phyloP scores from a whole-genome alignment of 2,797 vertebrate genomes.

The Coccyzus lansbergi region DNA sequence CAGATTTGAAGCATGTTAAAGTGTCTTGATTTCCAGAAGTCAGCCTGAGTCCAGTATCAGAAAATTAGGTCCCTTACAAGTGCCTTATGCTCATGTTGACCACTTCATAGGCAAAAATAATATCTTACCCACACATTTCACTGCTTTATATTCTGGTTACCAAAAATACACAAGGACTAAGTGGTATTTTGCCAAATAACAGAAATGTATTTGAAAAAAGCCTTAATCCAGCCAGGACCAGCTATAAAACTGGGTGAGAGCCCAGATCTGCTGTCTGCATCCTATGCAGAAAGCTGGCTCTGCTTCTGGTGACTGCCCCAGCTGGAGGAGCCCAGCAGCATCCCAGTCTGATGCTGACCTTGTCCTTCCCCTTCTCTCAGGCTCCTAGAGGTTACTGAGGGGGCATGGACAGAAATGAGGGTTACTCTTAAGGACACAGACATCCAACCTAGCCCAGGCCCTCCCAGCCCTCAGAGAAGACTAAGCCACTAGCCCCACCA shows the following conservation, averaged over 20 bases:
- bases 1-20: neutral
- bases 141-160: neutral
- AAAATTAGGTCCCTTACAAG: neutral
- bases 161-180: neutral
- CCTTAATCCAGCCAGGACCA: neutral
- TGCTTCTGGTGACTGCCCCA: neutral
- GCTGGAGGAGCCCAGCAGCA: neutral
- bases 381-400: neutral
- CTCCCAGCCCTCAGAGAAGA: neutral
- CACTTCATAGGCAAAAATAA: neutral
- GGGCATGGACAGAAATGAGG: neutral
- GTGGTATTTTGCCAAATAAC: neutral
- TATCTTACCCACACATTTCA: rapidly evolving
- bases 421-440: neutral
- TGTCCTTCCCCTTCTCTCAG: neutral
- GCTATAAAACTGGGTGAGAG: neutral
- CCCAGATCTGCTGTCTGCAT: neutral
- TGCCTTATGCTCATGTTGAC: neutral
- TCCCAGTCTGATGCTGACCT: neutral
- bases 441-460: neutral
- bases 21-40: neutral
- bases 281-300: neutral
- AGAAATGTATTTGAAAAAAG: neutral
- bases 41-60: neutral
- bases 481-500: neutral